These are phyloP conservation scores for Eupeodes latifasciatus DNA, from an alignment of 2,888 invertebrate genomes.

Conservation along the genomic window DNA sequence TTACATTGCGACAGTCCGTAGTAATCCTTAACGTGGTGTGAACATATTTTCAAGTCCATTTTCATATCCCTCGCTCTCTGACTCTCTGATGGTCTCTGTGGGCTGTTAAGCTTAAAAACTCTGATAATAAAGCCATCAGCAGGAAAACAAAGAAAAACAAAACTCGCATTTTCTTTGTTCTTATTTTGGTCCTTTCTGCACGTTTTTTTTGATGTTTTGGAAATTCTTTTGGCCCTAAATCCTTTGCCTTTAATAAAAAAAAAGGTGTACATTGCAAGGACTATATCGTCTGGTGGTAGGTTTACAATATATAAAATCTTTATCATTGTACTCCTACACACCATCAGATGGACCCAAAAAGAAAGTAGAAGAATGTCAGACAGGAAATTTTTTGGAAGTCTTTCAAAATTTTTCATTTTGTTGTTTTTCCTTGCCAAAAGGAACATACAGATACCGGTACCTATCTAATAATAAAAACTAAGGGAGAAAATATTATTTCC, in stretches of 20 bases:
- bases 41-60: conserved; percentile 29
- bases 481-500: neutral
- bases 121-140: conserved; percentile 21
- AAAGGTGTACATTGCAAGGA: conserved; percentile 13
- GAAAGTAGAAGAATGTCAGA: conserved; percentile 18
- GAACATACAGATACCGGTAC: neutral
- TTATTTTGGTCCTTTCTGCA: neutral
- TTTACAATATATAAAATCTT: neutral
- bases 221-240: neutral
- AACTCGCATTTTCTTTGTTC: neutral
- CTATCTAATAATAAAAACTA: neutral
- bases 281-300: neutral
- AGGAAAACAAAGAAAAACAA: neutral
- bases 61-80: conserved; percentile 7
- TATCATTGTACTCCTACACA: conserved; percentile 21
- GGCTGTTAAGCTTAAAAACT: conserved; percentile 15
- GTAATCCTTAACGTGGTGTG: conserved; percentile 51
- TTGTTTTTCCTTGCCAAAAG: conserved; percentile 6
- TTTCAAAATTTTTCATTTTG: conserved; percentile 11
- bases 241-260: neutral
- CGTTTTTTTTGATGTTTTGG: neutral
- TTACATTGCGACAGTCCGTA: conserved; percentile 17
- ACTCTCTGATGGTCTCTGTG: too few species aligned
- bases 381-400: conserved; percentile 37
- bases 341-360: neutral